Evolutionary conservation across 2,113 vertebrate genomes (phyloP), one percentile per base, ranked within the genome.

Genomic region (Eira barbara): DNA sequence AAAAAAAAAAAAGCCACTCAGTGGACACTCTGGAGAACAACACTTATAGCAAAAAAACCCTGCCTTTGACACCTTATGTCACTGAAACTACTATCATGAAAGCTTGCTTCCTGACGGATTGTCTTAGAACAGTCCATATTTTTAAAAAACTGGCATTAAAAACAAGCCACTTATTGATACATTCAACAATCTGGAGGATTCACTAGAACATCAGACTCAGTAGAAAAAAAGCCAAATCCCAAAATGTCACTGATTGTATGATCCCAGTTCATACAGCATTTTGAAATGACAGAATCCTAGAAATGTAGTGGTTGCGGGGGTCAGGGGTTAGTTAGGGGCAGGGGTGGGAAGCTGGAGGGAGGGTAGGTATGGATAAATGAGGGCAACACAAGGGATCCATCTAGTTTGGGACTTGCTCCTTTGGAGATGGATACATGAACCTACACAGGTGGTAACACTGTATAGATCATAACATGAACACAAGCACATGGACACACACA

Each of bases 11-110:
- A 96, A 97, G 42, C 4, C 45, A 8, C 4, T 84, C 74, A 69
- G 79, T 91, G 97, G 96, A 97, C 94, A 80, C 34, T 49, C 79
- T 92, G 21, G 11, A 94, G 73, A 98, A 82, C 55, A 97, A 83
- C 92, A 78, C 63, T 98, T 89, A 88, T 12, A 42, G 45, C n/a
- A 91, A 94, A 94, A 59, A 14, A 71, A 42, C 34, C 34, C 25
- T 83, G 45, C 31, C 57, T 63, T 57, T 65, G n/a, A 67, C 17
- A 95, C 18, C 7, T 76, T 13, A 11, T 27, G 29, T 63, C 81
- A 74, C 49, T n/a, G 14, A 89, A 91, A 55, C 20, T 47, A 36
- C 15, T 7, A 4, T 85, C 47, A 86, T 45, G 91, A 82, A 0
- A 25, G 31, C 42, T 47, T 20, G 31, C 73, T 96, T 96, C 82